Evolutionary conservation across 2,888 invertebrate genomes (phyloP).

Genomic region (Hirtodrosophila trivittata): DNA sequence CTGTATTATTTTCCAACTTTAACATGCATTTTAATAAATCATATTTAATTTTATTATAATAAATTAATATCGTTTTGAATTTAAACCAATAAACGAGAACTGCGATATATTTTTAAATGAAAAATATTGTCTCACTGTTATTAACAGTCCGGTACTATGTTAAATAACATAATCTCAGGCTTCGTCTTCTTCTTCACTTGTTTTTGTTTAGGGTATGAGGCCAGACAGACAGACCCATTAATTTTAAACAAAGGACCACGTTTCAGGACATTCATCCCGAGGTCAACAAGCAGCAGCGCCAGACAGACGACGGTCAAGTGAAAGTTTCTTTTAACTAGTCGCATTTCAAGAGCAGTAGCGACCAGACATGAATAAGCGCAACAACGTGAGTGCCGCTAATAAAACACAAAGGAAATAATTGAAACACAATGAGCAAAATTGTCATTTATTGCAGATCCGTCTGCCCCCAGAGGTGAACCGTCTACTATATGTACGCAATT

Average conservation of each 20-base stretch:
- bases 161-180: slow-evolving; percentile 15
- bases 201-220: slow-evolving; percentile 77
- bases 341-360: slow-evolving; percentile 58
- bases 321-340: slow-evolving; percentile 65
- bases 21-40: too few species aligned
- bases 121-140: slow-evolving; percentile 3
- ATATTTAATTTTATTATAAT: too few species aligned
- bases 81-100: too few species aligned
- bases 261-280: slow-evolving; percentile 76
- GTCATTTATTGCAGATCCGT: slow-evolving; percentile 88
- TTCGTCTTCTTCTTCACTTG: slow-evolving; percentile 13
- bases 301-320: slow-evolving; percentile 52
- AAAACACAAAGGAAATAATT: slow-evolving; percentile 22
- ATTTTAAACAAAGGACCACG: slow-evolving; percentile 76
- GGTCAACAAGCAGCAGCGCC: slow-evolving; percentile 56
- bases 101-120: too few species aligned
- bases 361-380: slow-evolving; percentile 81
- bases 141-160: slow-evolving; percentile 13
- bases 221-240: slow-evolving; percentile 64
- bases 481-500: slow-evolving; percentile 97
- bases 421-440: slow-evolving; percentile 28
- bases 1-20: too few species aligned
- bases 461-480: slow-evolving; percentile 99
- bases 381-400: slow-evolving; percentile 76
- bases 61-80: too few species aligned